Evolutionary conservation across 1,140 invertebrate genomes (phyloP), one percentile per base, ranked within the genome.

Genomic region (Stenopsyche tienmushanensis): DNA sequence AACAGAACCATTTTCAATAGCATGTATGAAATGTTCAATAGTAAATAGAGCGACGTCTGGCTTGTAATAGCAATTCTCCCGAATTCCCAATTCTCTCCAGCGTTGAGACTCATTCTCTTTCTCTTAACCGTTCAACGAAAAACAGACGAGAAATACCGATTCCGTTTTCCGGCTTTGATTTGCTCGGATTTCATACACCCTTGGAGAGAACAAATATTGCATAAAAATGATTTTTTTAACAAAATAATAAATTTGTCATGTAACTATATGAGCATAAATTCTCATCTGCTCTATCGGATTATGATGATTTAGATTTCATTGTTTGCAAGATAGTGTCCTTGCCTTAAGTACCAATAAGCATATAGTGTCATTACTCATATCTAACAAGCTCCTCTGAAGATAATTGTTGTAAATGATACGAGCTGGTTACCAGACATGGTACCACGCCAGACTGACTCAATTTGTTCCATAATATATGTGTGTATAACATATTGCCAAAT

Each of bases 281-380:
- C 13, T 34, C 13, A 13, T 5, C 29, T 7, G 29, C 13, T 7
- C 29, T 7, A 7, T 34, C 5, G 5, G 13, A 34, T 13, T 13
- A 34, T 34, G 5, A 13, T 34, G 13, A 34, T 34, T 34, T 7
- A 34, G 29, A 34, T 34, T 34, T 34, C 29, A 5, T 13, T 13
- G 29, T 34, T 7, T 34, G 29, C 29, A 13, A 34, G 29, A 7
- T 34, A 13, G 29, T 7, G 13, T 34, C 13, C 29, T 13, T 34
- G 5, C 5, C 13, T 34, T 7, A 34, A 8, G 44, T 20, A 18
- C 10, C 18, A 20, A 20, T 44, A 58, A 58, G 44, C 55, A 58
- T 42, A 58, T 58, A 34, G 39, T 18, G 39, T 58, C 55, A 58
- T 58, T 44, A 58, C 44, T 58, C 55, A 58, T 58, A 34, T 20